Percentiles rank a stretch among this genome's conserved stretches.
phyloP scores from a whole-genome alignment of 2,113 vertebrate species.

The Mesoclemmys tuberculata region DNA sequence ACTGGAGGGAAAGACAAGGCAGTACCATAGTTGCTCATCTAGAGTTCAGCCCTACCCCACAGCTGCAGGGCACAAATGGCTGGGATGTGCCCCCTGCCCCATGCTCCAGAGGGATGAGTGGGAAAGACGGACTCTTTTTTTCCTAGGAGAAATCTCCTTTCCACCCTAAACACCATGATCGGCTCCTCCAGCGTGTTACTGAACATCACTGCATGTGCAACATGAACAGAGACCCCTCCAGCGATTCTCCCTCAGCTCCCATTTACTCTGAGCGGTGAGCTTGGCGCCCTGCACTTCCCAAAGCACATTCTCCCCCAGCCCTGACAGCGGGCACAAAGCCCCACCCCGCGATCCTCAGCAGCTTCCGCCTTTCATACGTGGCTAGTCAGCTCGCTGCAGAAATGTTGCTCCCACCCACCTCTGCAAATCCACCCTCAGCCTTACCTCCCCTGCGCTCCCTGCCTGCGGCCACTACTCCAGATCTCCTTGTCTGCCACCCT shows the following conservation, averaged over 20 bases:
- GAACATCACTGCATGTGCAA: not conserved
- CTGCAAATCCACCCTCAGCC: not conserved
- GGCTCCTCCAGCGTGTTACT: not conserved
- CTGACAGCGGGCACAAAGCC: not conserved
- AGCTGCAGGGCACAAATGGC: not conserved
- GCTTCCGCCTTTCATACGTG: not conserved
- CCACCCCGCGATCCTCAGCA: not conserved
- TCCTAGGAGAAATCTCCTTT: not conserved
- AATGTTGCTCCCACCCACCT: accelerated
- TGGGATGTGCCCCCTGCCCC: not conserved
- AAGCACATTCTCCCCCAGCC: not conserved
- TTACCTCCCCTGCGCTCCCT: not conserved
- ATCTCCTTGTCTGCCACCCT: accelerated
- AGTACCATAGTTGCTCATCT: not conserved
- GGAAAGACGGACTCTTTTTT: not conserved
- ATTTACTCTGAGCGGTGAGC: not conserved
- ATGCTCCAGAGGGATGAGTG: not conserved
- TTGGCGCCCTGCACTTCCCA: not conserved
- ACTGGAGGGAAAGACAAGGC: not conserved
- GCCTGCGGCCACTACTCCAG: not conserved
- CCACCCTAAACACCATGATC: not conserved
- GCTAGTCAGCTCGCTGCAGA: not conserved
- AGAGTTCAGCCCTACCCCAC: not conserved
- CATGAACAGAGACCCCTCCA: not conserved
- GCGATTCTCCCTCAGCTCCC: not conserved